Base-by-base conservation (phyloP, 2,888 invertebrate genomes). In the Chironomus riparius region DNA sequence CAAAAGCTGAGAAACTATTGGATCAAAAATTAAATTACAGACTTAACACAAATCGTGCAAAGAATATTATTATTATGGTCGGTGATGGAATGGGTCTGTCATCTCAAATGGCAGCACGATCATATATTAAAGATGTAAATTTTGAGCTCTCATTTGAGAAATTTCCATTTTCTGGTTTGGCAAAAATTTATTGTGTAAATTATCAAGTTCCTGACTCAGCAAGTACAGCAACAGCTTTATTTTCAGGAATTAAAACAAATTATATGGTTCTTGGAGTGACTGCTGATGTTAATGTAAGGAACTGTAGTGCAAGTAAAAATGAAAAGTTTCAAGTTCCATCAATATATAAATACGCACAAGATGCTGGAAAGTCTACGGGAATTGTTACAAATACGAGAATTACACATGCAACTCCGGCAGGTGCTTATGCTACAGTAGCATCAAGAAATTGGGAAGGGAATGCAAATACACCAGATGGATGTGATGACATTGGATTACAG, bases 181-280 rank as follows among this genome's bases (percentile, higher is more conserved):
- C 74, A 13, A 74, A 91, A 90, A 90, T 90, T 0, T 91, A 90
- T 81, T 90, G 90, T 81, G 87, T 90, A 0, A 88, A 91, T 79
- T 84, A 84, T 69, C 89, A 91, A 82, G 91, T 91, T 0, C 88
- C 92, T 0, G 93, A 92, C 80, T 92, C 92, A 0, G 92, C 92
- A 0, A 91, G 90, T 79, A 89, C 91, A 4, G 90, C 90, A 0
- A 92, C 92, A 0, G 92, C 92, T 0, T 91, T 90, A 80, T 83
- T 92, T 7, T 85, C 87, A 4, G 92, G 92, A 0, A 88, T 91
- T 0, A 92, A 92, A 83, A 88, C 88, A 24, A 92, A 91, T 81
- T 86, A 86, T 78, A 89, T 88, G 2, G 90, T 91, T 0, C 85
- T 92, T 15, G 92, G 92, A 0, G 86, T 92, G 0, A 88, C 88